These are phyloP conservation scores for Eurystomus glaucurus DNA, from an alignment of 2,797 vertebrate species.

Conservation along the genomic window DNA sequence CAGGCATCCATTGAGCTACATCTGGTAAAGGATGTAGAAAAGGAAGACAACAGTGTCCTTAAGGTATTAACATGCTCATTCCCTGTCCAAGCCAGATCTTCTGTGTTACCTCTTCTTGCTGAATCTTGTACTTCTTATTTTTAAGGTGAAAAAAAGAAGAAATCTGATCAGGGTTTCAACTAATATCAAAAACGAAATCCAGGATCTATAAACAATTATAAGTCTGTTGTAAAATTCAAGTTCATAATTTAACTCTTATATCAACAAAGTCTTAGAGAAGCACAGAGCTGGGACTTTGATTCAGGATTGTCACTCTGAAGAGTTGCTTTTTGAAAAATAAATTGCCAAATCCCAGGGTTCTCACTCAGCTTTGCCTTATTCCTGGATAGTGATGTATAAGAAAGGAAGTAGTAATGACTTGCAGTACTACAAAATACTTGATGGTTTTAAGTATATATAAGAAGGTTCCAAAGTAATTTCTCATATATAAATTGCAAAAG, in stretches of 20 bases:
- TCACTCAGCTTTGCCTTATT: not conserved
- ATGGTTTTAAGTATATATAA: not conserved
- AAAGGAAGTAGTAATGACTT: not conserved
- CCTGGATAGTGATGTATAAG: not conserved
- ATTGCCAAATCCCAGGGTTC: not conserved
- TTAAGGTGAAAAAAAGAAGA: not conserved
- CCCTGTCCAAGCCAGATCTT: not conserved
- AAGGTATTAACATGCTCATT: not conserved
- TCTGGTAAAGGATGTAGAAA: not conserved
- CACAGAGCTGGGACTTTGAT: not conserved
- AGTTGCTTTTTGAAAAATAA: not conserved
- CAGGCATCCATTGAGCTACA: not conserved
- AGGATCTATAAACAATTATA: not conserved
- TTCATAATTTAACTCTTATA: not conserved
- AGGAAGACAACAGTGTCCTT: not conserved
- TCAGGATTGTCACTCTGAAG: not conserved
- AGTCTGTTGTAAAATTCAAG: not conserved
- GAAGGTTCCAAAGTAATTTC: not conserved
- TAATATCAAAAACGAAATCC: not conserved
- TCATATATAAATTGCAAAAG: not conserved
- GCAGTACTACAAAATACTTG: not conserved
- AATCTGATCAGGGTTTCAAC: not conserved
- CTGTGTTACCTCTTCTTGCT: not conserved
- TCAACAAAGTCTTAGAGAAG: not conserved
- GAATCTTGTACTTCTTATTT: not conserved